Evolutionary conservation across 2,797 vertebrate genomes (phyloP).

Genomic region (Mus minutoides): DNA sequence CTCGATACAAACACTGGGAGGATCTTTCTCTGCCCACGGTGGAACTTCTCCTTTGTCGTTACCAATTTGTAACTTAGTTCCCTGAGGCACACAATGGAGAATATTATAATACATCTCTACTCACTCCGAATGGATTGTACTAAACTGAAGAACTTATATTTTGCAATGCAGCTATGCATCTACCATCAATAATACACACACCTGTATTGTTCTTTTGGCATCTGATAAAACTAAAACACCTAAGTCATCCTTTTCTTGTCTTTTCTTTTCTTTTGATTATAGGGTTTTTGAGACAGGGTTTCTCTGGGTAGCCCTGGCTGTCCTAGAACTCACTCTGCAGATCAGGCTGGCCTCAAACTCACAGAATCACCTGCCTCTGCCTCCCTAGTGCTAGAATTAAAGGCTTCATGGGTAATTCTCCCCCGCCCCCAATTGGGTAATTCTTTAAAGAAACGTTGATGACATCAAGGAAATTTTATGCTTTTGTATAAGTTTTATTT

Average conservation of each 20-base stretch:
- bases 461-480: background rate
- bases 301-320: background rate
- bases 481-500: background rate
- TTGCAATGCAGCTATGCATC: background rate
- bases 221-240: constrained; percentile 30
- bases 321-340: background rate
- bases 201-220: background rate
- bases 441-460: background rate
- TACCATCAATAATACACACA: background rate
- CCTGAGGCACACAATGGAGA: background rate
- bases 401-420: too few relatives aligned
- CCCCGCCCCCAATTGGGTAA: background rate
- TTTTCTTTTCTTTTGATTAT: background rate
- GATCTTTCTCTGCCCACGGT: background rate
- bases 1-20: background rate
- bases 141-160: constrained; percentile 9
- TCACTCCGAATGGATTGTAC: background rate
- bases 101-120: background rate
- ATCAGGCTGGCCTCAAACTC: background rate
- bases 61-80: background rate
- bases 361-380: background rate
- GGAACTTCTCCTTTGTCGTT: background rate
- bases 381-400: background rate
- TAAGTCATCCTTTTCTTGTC: background rate
- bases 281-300: background rate